phyloP scores from a whole-genome alignment of 1,140 invertebrate genomes.

The Nomia melanderi region DNA sequence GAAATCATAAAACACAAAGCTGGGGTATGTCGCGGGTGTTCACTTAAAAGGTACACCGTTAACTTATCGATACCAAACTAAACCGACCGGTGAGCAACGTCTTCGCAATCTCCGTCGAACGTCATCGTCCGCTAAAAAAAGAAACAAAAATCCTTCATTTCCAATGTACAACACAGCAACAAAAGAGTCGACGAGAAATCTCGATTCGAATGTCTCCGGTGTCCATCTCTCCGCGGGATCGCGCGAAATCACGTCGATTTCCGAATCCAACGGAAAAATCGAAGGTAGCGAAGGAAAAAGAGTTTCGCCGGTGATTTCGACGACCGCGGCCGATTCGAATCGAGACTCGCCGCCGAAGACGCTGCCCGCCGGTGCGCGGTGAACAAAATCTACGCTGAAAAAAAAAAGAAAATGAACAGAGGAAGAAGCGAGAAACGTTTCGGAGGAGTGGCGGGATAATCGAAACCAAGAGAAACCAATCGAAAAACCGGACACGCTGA shows the following conservation, averaged over 20 bases:
- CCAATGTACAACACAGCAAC: too few species aligned
- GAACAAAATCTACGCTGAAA: constrained; percentile 15
- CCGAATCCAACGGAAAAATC: background rate
- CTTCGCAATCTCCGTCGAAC: background rate
- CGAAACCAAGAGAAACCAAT: background rate
- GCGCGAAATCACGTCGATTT: background rate
- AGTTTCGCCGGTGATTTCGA: background rate
- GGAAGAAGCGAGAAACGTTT: too few species aligned
- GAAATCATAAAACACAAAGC: constrained; percentile 70
- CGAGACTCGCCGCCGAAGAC: background rate
- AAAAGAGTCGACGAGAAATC: too few species aligned
- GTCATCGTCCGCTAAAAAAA: background rate
- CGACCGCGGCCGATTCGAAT: background rate
- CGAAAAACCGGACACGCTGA: background rate
- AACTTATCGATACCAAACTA: constrained; percentile 36
- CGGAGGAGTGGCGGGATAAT: background rate
- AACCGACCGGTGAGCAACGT: constrained; percentile 12
- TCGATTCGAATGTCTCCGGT: background rate
- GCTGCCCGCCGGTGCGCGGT: background rate
- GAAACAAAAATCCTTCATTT: too few species aligned
- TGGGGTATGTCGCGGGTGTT: constrained; percentile 58
- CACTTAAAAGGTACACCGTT: constrained; percentile 29
- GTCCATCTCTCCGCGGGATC: too few species aligned
- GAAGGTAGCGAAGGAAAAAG: background rate
- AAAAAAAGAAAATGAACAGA: background rate